These are phyloP conservation scores for Apis cerana DNA, from an alignment of 1,140 invertebrate genomes.

Conservation along the genomic window DNA sequence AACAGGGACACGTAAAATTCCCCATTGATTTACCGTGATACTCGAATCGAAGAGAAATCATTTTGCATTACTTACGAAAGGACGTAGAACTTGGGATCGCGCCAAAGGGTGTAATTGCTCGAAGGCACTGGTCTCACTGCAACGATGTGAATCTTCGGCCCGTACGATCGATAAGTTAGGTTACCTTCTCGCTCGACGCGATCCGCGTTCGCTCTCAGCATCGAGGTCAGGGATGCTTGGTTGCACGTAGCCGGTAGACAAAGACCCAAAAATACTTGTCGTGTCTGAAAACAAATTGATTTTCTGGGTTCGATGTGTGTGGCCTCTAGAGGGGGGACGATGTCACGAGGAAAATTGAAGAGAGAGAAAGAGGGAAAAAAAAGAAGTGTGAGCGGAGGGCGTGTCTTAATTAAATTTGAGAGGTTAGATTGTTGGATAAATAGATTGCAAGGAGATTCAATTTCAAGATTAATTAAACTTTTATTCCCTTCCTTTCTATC, in stretches of 20 bases:
- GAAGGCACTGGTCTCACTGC: constrained; percentile 87
- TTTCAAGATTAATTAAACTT: constrained; percentile 11
- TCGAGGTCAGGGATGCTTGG: constrained; percentile 82
- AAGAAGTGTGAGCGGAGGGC: neutral
- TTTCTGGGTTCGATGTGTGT: neutral
- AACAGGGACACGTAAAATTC: too few species aligned
- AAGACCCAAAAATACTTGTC: constrained; percentile 86
- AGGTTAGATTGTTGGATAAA: neutral
- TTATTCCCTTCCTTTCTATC: neutral
- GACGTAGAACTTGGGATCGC: constrained; percentile 87
- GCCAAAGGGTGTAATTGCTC: constrained; percentile 84
- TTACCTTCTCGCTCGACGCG: constrained; percentile 79
- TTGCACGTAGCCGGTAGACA: constrained; percentile 88
- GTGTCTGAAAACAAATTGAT: constrained; percentile 80
- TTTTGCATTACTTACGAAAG: constrained; percentile 83
- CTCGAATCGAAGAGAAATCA: constrained; percentile 18
- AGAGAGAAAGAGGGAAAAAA: neutral
- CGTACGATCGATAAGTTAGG: constrained; percentile 73
- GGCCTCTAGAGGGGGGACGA: neutral
- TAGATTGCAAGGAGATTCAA: neutral
- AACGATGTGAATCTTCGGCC: constrained; percentile 81
- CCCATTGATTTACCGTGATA: constrained; percentile 12
- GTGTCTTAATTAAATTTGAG: neutral
- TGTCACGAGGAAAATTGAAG: neutral
- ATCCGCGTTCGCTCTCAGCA: constrained; percentile 82